These are phyloP conservation scores for Campoletis sonorensis DNA, from an alignment of 1,140 invertebrate genomes.

Conservation along the genomic window DNA sequence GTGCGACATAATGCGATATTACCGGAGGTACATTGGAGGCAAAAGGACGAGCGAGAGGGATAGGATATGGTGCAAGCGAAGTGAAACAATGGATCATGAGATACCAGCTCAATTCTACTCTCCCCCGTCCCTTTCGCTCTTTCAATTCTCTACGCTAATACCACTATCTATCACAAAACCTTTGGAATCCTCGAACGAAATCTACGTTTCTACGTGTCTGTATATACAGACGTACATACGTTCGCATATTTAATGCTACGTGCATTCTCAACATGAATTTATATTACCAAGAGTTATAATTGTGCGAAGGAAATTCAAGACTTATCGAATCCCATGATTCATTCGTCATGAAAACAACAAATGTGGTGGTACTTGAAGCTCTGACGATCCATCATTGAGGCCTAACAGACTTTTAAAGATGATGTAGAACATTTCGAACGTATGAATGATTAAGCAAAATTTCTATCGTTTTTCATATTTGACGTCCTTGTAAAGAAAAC, in stretches of 20 bases:
- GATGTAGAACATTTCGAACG: neutral
- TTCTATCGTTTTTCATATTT: neutral
- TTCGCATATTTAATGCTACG: no score
- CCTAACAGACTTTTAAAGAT: neutral
- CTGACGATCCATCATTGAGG: neutral
- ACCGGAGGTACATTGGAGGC: constrained; percentile 55
- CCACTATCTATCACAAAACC: constrained; percentile 43
- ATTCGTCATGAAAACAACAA: constrained; percentile 31
- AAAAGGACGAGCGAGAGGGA: constrained; percentile 5
- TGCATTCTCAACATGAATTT: neutral
- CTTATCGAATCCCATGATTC: constrained; percentile 31
- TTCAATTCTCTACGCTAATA: constrained; percentile 41
- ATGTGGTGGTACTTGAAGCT: neutral
- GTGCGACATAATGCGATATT: constrained; percentile 69
- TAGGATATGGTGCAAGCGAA: constrained; percentile 49
- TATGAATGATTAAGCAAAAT: neutral
- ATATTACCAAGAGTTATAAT: constrained; percentile 37
- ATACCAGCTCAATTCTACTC: neutral
- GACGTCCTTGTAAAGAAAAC: no score
- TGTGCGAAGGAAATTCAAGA: neutral
- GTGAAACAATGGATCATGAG: constrained; percentile 60
- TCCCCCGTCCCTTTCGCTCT: neutral
- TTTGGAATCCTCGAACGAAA: constrained; percentile 15
- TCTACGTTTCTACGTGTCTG: neutral
- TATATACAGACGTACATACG: neutral